Percentiles rank a stretch among this genome's conserved stretches.
phyloP scores from a whole-genome alignment of 2,797 vertebrate species.

The Champsocephalus gunnari region DNA sequence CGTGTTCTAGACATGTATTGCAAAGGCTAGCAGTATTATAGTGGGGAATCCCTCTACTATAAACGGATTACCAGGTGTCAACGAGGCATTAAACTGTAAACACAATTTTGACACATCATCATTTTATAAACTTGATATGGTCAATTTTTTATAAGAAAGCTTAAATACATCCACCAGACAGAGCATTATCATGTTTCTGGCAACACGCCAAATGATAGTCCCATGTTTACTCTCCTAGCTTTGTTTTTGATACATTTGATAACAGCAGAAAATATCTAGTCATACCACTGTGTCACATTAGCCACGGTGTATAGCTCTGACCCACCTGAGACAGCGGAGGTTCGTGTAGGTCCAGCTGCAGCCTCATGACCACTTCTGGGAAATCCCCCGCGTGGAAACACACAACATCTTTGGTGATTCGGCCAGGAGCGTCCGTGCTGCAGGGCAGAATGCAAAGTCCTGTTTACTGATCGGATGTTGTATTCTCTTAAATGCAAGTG shows the following conservation, averaged over 20 bases:
- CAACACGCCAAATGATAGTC: not conserved
- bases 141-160: not conserved
- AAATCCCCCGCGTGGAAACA: constrained; percentile 96
- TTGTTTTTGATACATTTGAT: not conserved
- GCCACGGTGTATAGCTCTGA: not conserved
- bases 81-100: not conserved
- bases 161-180: not conserved
- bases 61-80: constrained; percentile 1
- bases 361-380: constrained; percentile 94
- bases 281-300: not conserved
- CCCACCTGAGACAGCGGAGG: constrained; percentile 94
- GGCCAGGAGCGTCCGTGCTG: constrained; percentile 78
- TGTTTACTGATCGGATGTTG: constrained; percentile 14
- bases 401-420: constrained; percentile 98
- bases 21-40: not conserved
- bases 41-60: not conserved
- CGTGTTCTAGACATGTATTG: not conserved
- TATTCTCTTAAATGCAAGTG: not conserved
- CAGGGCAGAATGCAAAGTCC: constrained; percentile 34
- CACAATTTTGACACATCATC: not conserved
- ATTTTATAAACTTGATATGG: not conserved
- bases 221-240: not conserved
- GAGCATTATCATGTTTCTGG: not conserved
- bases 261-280: too few species aligned
- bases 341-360: constrained; percentile 95